Evolutionary conservation across 2,888 invertebrate species (phyloP).

Genomic region (Trypoxylon attenuatum): DNA sequence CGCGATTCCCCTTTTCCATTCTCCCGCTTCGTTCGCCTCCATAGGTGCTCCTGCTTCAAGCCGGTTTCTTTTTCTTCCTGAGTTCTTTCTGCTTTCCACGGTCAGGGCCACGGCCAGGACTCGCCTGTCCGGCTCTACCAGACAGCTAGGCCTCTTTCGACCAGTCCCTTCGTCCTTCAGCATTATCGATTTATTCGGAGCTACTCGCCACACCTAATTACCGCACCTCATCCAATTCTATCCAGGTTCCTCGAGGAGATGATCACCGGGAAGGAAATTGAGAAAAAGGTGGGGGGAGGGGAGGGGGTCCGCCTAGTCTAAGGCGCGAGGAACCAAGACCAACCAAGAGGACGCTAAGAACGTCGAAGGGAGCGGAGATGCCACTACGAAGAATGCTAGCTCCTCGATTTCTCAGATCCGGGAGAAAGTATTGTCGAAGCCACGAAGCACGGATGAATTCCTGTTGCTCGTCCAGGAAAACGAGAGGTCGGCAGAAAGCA

Average conservation of each 20-base stretch:
- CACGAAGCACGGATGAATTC: conserved; percentile 15
- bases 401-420: conserved; percentile 41
- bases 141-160: conserved; percentile 33
- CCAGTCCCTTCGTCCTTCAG: too few relatives aligned
- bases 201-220: too few relatives aligned
- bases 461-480: background rate
- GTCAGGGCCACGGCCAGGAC: conserved; percentile 26
- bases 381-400: conserved; percentile 38
- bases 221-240: too few relatives aligned
- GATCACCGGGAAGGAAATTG: too few relatives aligned
- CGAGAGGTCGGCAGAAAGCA: background rate
- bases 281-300: conserved; percentile 15
- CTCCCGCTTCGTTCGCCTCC: conserved; percentile 2
- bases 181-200: too few relatives aligned
- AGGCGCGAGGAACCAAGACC: conserved; percentile 12
- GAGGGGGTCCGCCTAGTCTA: conserved; percentile 32
- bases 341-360: background rate
- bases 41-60: too few relatives aligned
- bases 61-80: conserved; percentile 39
- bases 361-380: conserved; percentile 27
- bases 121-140: conserved; percentile 22
- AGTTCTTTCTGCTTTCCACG: conserved; percentile 50
- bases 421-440: conserved; percentile 54
- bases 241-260: too few relatives aligned
- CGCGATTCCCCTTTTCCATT: conserved; percentile 3